Evolutionary conservation across 2,888 invertebrate genomes (phyloP).

Genomic region (Trachelus troglodyta): DNA sequence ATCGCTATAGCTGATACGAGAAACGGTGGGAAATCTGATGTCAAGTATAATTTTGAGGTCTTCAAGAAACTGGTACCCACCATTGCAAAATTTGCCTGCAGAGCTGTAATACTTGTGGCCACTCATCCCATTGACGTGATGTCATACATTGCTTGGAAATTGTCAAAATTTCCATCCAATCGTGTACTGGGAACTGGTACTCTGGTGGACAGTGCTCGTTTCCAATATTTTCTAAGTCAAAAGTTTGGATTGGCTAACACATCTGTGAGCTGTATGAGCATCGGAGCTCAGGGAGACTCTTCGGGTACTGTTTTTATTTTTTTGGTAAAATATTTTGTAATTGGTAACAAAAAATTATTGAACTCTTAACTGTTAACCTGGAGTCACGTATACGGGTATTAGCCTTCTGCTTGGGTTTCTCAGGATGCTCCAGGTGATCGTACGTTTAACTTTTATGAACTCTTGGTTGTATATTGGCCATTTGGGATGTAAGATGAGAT

Average conservation of each 20-base stretch:
- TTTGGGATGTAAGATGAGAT: not conserved
- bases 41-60: constrained; percentile 46
- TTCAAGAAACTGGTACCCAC: constrained; percentile 51
- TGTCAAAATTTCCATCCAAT: constrained; percentile 70
- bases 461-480: not conserved
- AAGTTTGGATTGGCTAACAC: constrained; percentile 67
- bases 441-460: not conserved
- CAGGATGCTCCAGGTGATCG: not conserved
- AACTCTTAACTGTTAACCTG: not conserved
- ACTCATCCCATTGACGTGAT: constrained; percentile 68
- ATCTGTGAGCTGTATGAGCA: constrained; percentile 69
- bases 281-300: constrained; percentile 71
- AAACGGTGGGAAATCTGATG: constrained; percentile 35
- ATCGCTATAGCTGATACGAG: constrained; percentile 43
- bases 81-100: constrained; percentile 50
- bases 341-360: not conserved
- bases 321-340: not conserved
- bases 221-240: constrained; percentile 69
- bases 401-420: not conserved
- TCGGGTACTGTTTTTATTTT: constrained; percentile 39
- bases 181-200: constrained; percentile 72
- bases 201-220: constrained; percentile 70
- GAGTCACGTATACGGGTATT: not conserved
- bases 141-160: constrained; percentile 72
- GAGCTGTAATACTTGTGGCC: constrained; percentile 48